Evolutionary conservation across 1,140 invertebrate species (phyloP).

Genomic region (Drosophila pectinifera): DNA sequence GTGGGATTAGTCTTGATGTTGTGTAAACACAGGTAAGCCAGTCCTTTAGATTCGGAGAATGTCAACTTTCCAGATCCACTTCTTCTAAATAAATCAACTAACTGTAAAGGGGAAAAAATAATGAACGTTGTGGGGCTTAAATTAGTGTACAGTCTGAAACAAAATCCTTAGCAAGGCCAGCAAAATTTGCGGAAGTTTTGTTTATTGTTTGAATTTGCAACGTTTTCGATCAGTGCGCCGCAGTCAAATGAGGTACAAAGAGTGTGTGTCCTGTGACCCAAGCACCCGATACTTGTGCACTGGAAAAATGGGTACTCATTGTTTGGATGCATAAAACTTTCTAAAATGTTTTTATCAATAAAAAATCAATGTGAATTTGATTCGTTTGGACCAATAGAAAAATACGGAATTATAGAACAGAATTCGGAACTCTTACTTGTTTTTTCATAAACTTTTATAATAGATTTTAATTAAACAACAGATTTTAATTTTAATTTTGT

Average conservation of each 20-base stretch:
- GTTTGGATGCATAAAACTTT: neutral
- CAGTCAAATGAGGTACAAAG: conserved; percentile 65
- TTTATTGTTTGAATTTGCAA: conserved; percentile 70
- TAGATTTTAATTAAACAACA: neutral
- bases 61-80: neutral
- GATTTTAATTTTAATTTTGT: accelerated
- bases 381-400: too few species aligned
- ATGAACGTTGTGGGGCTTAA: neutral
- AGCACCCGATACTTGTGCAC: neutral
- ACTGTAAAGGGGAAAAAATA: conserved; percentile 30
- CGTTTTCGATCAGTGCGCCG: conserved; percentile 62
- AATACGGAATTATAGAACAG: neutral
- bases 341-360: neutral
- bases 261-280: conserved; percentile 55
- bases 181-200: conserved; percentile 66
- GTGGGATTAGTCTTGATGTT: neutral
- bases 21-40: neutral
- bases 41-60: neutral
- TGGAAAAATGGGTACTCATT: neutral
- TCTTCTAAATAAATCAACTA: conserved; percentile 43
- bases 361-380: neutral
- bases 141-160: conserved; percentile 2
- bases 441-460: neutral
- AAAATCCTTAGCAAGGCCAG: conserved; percentile 36
- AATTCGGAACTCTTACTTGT: neutral